These are phyloP conservation scores for Oscheius onirici DNA, from an alignment of 2,888 invertebrate species.

Conservation along the genomic window DNA sequence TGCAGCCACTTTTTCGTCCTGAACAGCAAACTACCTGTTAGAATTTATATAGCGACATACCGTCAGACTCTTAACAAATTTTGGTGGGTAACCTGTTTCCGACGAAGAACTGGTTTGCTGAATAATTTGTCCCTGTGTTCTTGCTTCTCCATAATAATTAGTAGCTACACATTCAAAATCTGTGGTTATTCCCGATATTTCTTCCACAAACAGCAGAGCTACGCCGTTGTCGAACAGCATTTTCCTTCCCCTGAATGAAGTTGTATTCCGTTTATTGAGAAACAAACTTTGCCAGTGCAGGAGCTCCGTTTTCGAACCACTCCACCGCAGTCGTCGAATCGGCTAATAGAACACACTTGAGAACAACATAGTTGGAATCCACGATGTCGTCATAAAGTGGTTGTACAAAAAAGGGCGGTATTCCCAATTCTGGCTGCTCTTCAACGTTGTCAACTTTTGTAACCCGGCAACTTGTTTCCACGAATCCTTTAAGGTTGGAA, in stretches of 20 bases:
- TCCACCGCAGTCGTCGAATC: conserved; percentile 69
- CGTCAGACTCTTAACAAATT: conserved; percentile 7
- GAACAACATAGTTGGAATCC: conserved; percentile 36
- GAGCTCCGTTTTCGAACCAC: conserved; percentile 49
- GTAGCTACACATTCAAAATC: conserved; percentile 40
- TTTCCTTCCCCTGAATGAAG: conserved; percentile 32
- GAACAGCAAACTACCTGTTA: neutral
- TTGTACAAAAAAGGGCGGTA: conserved; percentile 47
- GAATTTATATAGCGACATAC: neutral
- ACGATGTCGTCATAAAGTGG: conserved; percentile 35
- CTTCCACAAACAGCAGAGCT: conserved; percentile 40
- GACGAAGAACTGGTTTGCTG: conserved; percentile 19
- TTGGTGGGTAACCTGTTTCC: conserved; percentile 26
- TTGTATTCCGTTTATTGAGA: no score
- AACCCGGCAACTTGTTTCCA: conserved; percentile 36
- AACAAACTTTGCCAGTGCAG: neutral
- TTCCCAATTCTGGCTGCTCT: conserved; percentile 24
- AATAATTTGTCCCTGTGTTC: conserved; percentile 22
- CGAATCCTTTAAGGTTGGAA: conserved; percentile 36
- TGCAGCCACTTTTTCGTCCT: conserved; percentile 4
- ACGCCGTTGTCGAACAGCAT: conserved; percentile 54
- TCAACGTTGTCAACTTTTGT: conserved; percentile 27
- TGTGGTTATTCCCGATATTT: conserved; percentile 31
- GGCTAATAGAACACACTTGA: conserved; percentile 70
- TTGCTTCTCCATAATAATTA: conserved; percentile 37